These are phyloP conservation scores for Nineta flava DNA, from an alignment of 2,888 invertebrate species.

Conservation along the genomic window DNA sequence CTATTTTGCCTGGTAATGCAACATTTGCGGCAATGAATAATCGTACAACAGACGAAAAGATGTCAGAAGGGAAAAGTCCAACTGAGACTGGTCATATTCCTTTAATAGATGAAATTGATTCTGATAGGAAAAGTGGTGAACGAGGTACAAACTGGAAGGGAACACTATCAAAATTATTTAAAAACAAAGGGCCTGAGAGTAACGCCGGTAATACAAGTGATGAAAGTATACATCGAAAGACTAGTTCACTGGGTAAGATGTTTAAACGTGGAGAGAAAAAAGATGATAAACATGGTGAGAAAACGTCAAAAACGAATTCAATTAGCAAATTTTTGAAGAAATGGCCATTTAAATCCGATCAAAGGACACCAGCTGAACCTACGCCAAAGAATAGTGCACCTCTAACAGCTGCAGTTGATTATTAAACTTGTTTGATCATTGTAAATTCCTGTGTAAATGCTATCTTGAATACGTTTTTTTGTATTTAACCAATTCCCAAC, in stretches of 20 bases:
- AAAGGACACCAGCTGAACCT: not conserved
- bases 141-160: not conserved
- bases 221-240: not conserved
- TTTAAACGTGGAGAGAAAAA: slow-evolving; percentile 2
- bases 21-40: no score
- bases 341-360: slow-evolving; percentile 1
- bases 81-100: no score
- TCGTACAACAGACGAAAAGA: no score
- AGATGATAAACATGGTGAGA: not conserved
- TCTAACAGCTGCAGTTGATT: not conserved
- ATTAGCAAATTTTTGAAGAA: slow-evolving; percentile 1
- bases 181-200: not conserved
- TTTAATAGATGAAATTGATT: not conserved
- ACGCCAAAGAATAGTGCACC: not conserved
- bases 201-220: not conserved
- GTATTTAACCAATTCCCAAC: no score
- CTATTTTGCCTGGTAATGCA: no score
- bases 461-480: no score
- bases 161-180: slow-evolving; percentile 3
- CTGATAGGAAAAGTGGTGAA: not conserved
- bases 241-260: not conserved
- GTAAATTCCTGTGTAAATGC: no score
- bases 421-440: not conserved
- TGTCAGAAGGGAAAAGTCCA: no score
- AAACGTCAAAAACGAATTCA: not conserved